Base-by-base conservation (phyloP, 2,113 vertebrate species). In the Glareola pratincola region DNA sequence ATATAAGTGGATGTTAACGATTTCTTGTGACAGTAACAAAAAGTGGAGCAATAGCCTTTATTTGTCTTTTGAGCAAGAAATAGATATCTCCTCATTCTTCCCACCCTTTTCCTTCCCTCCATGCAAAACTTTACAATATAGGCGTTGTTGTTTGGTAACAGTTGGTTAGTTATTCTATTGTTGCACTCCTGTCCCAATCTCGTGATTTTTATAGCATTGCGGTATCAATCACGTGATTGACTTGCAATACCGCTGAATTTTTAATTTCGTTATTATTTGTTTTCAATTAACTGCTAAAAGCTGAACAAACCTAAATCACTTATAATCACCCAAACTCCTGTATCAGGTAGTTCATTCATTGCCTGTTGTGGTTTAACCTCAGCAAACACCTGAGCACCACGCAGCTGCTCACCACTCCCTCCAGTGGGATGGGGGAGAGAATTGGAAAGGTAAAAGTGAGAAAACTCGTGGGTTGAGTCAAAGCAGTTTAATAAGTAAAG, bases 161-260 rank as follows among this genome's bases (percentile, higher is more conserved):
- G 72, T 91, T 90, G 90, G 20, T 12, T 68, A 47, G 73, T 96
- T 94, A 90, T 93, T 89, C 89, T 60, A 34, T 92, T 95, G 95
- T 95, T 92, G 67, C 30, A 15, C 64, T 91, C 64, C 74, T 68
- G 18, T 95, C 85, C 57, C 15, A 19, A 37, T 93, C 94, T 78
- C 6, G 2, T 96, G 92, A 75, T 71, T 78, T 67, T 76, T 84
- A 32, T 63, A 47, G 60, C 90, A 10, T 74, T 85, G 81, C 48
- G 74, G 72, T 83, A 54, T 94, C 95, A 56, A 19, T 91, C 85
- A 83, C 2, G 2, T 83, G 86, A 48, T 67, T 69, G 59, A 66
- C n/a, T 94, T 66, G 48, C 39, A 75, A 17, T 39, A 41, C n/a
- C 41, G 41, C 41, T 81, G 63, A 27, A 3, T 20, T 50, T 27